Evolutionary conservation across 2,113 vertebrate species (phyloP).

Genomic region (Todiramphus saurophagus): DNA sequence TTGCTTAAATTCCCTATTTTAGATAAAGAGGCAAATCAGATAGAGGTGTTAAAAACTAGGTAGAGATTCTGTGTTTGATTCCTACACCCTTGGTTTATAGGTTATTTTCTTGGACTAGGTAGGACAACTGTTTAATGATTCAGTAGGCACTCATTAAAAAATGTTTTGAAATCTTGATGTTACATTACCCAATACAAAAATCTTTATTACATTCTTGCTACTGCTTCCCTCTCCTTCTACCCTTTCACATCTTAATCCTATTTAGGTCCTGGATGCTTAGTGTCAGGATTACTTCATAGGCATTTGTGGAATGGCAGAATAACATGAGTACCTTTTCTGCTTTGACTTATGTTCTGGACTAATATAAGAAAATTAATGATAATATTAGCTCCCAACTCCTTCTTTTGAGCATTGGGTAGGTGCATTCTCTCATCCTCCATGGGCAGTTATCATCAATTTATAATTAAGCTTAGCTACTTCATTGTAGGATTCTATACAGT

Average conservation of each 20-base stretch:
- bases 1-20: background rate
- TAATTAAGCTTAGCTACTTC: background rate
- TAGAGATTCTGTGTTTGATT: background rate
- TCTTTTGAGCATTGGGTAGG: background rate
- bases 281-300: background rate
- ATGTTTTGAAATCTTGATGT: background rate
- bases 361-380: background rate
- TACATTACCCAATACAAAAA: background rate
- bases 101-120: background rate
- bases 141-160: background rate
- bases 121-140: background rate
- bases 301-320: background rate
- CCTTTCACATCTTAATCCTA: background rate
- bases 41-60: background rate
- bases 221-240: background rate
- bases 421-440: background rate
- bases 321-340: background rate
- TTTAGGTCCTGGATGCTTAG: background rate
- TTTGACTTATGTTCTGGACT: background rate
- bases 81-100: background rate
- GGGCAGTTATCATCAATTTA: background rate
- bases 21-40: background rate
- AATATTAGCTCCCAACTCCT: background rate
- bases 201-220: background rate
- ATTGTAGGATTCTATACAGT: background rate